Evolutionary conservation across 2,888 invertebrate genomes (phyloP).

Genomic region (Chymomyza fuscimana): DNA sequence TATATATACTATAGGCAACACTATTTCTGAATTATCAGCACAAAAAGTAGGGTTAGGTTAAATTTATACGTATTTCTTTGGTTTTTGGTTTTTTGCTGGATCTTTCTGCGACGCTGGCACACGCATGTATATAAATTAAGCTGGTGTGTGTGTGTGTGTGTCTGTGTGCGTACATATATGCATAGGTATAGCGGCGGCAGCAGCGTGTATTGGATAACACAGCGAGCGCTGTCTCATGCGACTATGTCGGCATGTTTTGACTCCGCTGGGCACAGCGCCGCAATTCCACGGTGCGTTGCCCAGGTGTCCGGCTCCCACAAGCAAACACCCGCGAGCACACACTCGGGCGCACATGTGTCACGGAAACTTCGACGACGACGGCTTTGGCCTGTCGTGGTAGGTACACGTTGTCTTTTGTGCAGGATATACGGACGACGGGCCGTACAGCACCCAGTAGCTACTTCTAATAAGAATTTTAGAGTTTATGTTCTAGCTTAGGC

Average conservation of each 20-base stretch:
- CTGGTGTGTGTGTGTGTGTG: conserved; percentile 10
- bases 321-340: conserved; percentile 15
- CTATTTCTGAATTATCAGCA: conserved; percentile 71
- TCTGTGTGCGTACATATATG: background rate
- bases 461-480: conserved; percentile 41
- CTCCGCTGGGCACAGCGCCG: conserved; percentile 44
- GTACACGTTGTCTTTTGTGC: conserved; percentile 56
- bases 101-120: conserved; percentile 67
- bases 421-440: background rate
- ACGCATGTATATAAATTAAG: conserved; percentile 10
- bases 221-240: conserved; percentile 14
- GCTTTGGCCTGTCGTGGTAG: conserved; percentile 16
- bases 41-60: conserved; percentile 71
- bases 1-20: conserved; percentile 45
- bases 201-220: conserved; percentile 67
- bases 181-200: background rate
- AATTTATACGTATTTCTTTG: conserved; percentile 60
- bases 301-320: conserved; percentile 54
- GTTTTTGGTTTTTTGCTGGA: conserved; percentile 68
- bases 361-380: background rate
- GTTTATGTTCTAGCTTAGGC: background rate
- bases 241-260: conserved; percentile 18
- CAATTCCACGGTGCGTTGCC: conserved; percentile 35
- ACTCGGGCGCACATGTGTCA: conserved; percentile 41
- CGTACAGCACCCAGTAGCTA: background rate